Percentiles rank a stretch among this genome's conserved stretches.
These are phyloP conservation scores for Vimba vimba DNA, from an alignment of 2,113 vertebrate genomes.

Conservation along the genomic window DNA sequence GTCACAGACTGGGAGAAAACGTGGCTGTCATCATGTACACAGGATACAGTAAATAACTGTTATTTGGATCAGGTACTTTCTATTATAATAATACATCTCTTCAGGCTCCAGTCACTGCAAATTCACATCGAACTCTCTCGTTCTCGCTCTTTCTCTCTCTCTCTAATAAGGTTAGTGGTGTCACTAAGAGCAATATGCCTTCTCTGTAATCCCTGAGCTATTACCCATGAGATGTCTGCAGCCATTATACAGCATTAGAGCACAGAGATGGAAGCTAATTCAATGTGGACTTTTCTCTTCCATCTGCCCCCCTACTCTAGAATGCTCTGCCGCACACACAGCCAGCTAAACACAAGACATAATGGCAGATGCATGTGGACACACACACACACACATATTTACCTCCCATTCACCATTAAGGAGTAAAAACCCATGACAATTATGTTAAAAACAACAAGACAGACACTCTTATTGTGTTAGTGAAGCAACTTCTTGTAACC, in stretches of 20 bases:
- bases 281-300: conserved; percentile 50
- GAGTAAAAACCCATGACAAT: not conserved
- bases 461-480: not conserved
- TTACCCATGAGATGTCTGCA: conserved; percentile 63
- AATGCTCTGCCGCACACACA: not conserved
- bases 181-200: conserved; percentile 56
- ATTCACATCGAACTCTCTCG: conserved; percentile 43
- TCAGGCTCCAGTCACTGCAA: conserved; percentile 47
- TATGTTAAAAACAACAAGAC: not conserved
- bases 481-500: not conserved
- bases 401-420: conserved; percentile 1
- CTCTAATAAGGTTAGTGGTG: conserved; percentile 64
- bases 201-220: conserved; percentile 52
- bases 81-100: conserved; percentile 43
- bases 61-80: conserved; percentile 34
- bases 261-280: conserved; percentile 63
- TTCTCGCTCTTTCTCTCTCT: conserved; percentile 46
- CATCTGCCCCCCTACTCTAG: conserved; percentile 33
- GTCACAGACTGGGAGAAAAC: not conserved
- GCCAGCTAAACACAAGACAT: conserved; percentile 42
- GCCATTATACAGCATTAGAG: conserved; percentile 64
- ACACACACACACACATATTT: not conserved
- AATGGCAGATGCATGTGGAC: conserved; percentile 23
- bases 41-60: conserved; percentile 35
- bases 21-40: not conserved